A percentile compares a stretch with the other conserved stretches of the same genome.
Evolutionary conservation across 2,888 invertebrate genomes (phyloP).

Genomic region (Polymixis flavicincta): DNA sequence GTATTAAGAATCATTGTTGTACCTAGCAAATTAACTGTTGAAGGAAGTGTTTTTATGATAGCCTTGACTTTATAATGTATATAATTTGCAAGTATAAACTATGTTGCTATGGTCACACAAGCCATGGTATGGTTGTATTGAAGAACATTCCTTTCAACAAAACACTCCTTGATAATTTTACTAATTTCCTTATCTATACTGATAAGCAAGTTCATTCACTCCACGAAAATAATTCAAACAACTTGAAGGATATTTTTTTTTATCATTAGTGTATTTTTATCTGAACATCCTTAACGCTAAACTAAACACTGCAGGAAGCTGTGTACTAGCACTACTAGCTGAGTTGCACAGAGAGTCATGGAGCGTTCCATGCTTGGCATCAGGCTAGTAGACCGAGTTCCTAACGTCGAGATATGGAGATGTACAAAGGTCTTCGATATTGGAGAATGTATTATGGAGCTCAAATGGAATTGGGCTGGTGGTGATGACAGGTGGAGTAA

Average conservation of each 20-base stretch:
- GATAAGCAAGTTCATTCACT: constrained; percentile 53
- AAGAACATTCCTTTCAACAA: background rate
- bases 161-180: constrained; percentile 2
- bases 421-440: too few relatives aligned
- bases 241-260: constrained; percentile 27
- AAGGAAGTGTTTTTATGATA: constrained; percentile 28
- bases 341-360: too few relatives aligned
- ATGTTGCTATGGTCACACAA: constrained; percentile 27
- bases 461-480: too few relatives aligned
- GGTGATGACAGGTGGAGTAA: too few relatives aligned
- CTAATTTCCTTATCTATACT: constrained; percentile 16
- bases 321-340: too few relatives aligned
- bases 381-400: too few relatives aligned
- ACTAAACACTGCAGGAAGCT: background rate
- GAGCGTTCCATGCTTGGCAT: too few relatives aligned
- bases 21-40: constrained; percentile 12
- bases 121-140: background rate
- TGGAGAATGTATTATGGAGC: too few relatives aligned
- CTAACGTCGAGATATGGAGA: too few relatives aligned
- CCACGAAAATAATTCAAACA: constrained; percentile 13
- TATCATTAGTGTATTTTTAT: background rate
- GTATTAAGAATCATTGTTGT: constrained; percentile 18
- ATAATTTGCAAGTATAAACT: constrained; percentile 32
- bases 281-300: background rate
- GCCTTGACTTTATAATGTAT: constrained; percentile 47